These are phyloP conservation scores for Diabrotica balteata DNA, from an alignment of 2,888 invertebrate species.

Conservation along the genomic window DNA sequence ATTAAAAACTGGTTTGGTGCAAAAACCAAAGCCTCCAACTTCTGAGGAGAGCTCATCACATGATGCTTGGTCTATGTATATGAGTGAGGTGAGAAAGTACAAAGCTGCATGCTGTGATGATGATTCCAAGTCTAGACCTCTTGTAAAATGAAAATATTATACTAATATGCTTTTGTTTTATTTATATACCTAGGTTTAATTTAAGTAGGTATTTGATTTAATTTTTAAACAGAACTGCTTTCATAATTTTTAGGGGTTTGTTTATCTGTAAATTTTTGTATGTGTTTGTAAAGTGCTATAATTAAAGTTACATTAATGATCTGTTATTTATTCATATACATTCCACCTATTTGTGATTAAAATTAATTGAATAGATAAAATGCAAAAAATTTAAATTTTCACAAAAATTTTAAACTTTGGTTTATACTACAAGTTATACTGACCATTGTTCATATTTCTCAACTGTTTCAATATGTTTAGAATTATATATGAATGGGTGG, in stretches of 20 bases:
- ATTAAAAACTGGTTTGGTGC: constrained; percentile 88
- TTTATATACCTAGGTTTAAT: constrained; percentile 9
- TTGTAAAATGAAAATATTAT: constrained; percentile 80
- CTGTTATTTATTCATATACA: too few species aligned
- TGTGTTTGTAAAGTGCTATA: constrained; percentile 27
- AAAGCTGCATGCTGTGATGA: constrained; percentile 92
- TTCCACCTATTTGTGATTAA: not conserved
- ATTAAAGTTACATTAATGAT: constrained; percentile 1
- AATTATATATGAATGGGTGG: too few species aligned
- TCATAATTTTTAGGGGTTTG: not conserved
- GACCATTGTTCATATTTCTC: too few species aligned
- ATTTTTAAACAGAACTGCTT: not conserved
- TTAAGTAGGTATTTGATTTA: constrained; percentile 14
- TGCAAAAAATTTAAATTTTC: too few species aligned
- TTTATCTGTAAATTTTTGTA: not conserved
- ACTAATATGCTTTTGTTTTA: constrained; percentile 10
- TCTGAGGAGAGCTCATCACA: constrained; percentile 74
- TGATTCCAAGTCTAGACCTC: constrained; percentile 86
- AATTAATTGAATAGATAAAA: too few species aligned
- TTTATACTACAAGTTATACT: too few species aligned
- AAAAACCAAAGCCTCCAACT: constrained; percentile 76
- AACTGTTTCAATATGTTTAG: too few species aligned
- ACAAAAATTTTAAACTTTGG: too few species aligned
- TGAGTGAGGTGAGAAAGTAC: constrained; percentile 93
- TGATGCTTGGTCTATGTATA: constrained; percentile 92